Base-by-base conservation (phyloP, 2,797 vertebrate genomes). In the Aplochiton taeniatus region DNA sequence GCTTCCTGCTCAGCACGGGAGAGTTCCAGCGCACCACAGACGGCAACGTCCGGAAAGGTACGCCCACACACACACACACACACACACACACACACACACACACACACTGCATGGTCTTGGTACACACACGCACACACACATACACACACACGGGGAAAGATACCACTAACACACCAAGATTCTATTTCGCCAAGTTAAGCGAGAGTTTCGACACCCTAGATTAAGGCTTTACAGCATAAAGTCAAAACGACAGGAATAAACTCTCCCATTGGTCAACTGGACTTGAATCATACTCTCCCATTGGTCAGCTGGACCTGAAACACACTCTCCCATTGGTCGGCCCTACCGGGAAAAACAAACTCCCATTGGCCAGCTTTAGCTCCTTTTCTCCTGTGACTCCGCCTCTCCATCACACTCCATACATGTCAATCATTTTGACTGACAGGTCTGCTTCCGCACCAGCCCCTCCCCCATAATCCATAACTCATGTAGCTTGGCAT, bases 21-120 rank as follows among this genome's bases (percentile, higher is more conserved):
- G 95, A 97, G 82, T 97, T 95, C 44, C 91, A 89, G 76, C 92
- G 94, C 68, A 93, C 94, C 11, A 92, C 94, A 4, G 95, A 97
- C 4, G 95, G 95, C 80, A 95, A 95, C 82, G 94, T 97, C 85
- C 93, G 95, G 73, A 97, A 97, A 97, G 95, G 95, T 97, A 95
- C 77, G 55, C 10, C 66, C 9, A 50, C 14, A 50, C 9, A 14
- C 17, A 9, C 41, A 48, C 11, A 11, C 17, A 11, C 20, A 49
- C 18, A 20, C n/a, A 20, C 65, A 66, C 56, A 63, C 68, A 70
- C 55, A 52, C 31, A 57, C 53, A 46, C 55, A 52, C 53, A 17
- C 49, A 10, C 62, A 62, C 61, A 61, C 51, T n/a, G n/a, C n/a
- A n/a, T n/a, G n/a, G n/a, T n/a, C n/a, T n/a, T n/a, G n/a, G n/a